A percentile compares a stretch with the other conserved stretches of the same genome.
Conservation (phyloP, 2,888 invertebrate species). For the Tiliacea citrago region DNA sequence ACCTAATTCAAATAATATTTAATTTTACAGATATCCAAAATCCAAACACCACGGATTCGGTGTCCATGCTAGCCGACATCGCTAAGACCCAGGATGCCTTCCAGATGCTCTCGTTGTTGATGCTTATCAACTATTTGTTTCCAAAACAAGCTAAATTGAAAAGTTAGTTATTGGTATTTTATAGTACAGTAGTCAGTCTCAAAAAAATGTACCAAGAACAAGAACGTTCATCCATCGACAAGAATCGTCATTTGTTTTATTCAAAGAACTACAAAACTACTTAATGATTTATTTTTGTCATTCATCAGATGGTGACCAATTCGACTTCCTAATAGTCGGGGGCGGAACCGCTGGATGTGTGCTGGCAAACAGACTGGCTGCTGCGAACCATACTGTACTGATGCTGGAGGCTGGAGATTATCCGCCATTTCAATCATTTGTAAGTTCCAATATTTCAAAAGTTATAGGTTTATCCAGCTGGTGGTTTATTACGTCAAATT, state of each 20-base stretch:
- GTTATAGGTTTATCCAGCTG: not conserved
- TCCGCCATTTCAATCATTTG: constrained; percentile 15
- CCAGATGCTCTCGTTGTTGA: constrained; percentile 1
- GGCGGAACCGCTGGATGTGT: constrained; percentile 45
- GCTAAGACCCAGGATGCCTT: constrained; percentile 1
- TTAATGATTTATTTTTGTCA: not conserved
- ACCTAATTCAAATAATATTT: not conserved
- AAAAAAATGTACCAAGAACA: too few relatives aligned
- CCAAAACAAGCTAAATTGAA: constrained; percentile 24
- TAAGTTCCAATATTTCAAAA: constrained; percentile 6
- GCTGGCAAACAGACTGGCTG: constrained; percentile 35
- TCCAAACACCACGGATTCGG: not conserved
- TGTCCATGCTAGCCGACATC: constrained; percentile 1
- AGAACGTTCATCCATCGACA: too few relatives aligned
- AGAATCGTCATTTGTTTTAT: too few relatives aligned
- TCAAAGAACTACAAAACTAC: not conserved
- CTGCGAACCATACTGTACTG: constrained; percentile 24
- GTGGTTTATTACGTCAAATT: not conserved
- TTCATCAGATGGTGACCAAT: constrained; percentile 14
- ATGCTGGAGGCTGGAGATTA: constrained; percentile 34
- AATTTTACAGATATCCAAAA: not conserved
- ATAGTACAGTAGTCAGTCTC: too few relatives aligned
- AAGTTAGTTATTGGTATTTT: not conserved
- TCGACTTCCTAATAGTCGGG: constrained; percentile 31
- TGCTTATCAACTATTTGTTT: constrained; percentile 22